These are phyloP conservation scores for Microdon myrmicae DNA, from an alignment of 2,888 invertebrate genomes.

Conservation along the genomic window DNA sequence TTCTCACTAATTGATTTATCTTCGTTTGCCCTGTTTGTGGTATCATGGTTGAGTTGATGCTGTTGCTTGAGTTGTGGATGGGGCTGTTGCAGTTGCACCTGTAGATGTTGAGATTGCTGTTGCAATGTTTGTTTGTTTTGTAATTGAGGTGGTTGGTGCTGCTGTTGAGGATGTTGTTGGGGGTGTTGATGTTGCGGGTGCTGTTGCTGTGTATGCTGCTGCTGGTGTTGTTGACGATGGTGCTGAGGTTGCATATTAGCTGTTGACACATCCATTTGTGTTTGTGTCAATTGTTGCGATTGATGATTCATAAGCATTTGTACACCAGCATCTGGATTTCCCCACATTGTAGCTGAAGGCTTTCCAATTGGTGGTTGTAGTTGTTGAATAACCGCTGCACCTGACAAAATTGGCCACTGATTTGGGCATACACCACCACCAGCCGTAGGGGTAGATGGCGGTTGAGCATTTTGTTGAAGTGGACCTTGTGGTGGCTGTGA, in stretches of 20 bases:
- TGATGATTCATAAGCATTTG: too few species aligned
- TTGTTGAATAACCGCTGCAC: slow-evolving; percentile 12
- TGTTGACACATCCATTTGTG: too few species aligned
- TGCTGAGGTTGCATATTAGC: slow-evolving; percentile 27
- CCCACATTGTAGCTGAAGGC: slow-evolving; percentile 26
- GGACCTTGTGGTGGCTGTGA: slow-evolving; percentile 12
- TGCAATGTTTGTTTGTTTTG: slow-evolving; percentile 8
- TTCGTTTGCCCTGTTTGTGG: too few species aligned
- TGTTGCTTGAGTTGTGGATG: slow-evolving; percentile 16
- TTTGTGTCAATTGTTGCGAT: too few species aligned
- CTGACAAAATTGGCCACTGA: slow-evolving; percentile 34
- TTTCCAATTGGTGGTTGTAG: slow-evolving; percentile 22
- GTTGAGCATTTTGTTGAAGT: slow-evolving; percentile 9
- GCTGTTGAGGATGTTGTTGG: slow-evolving; percentile 53
- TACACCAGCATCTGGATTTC: slow-evolving; percentile 11
- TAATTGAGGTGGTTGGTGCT: slow-evolving; percentile 44
- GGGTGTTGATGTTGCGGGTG: slow-evolving; percentile 23
- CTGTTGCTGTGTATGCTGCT: slow-evolving; percentile 9
- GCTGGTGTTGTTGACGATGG: slow-evolving; percentile 5
- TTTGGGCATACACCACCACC: too few species aligned
- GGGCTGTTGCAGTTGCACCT: slow-evolving; percentile 14
- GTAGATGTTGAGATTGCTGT: slow-evolving; percentile 17
- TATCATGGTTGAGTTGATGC: too few species aligned
- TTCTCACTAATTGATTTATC: too few species aligned
- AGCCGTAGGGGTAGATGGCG: neutral